These are phyloP conservation scores for Fundulus diaphanus DNA, from an alignment of 2,797 vertebrate species.

Conservation along the genomic window DNA sequence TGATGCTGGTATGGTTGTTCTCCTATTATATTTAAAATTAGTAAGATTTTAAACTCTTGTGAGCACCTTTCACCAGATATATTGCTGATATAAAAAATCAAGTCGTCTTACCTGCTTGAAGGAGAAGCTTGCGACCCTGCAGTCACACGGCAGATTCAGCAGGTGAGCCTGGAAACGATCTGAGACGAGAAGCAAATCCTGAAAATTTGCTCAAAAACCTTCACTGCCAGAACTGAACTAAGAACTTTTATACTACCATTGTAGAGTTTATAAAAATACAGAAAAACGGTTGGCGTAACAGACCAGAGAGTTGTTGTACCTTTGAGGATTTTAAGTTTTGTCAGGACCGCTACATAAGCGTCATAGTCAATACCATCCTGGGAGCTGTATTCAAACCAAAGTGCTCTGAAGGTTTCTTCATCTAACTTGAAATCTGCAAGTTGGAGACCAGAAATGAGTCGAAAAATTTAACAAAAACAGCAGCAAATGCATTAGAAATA, in stretches of 20 bases:
- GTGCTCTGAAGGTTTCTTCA: constrained; percentile 47
- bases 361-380: constrained; percentile 59
- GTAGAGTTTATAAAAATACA: not conserved
- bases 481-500: not conserved
- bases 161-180: constrained; percentile 61
- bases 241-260: no score
- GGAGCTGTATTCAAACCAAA: constrained; percentile 58
- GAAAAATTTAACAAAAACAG: not conserved
- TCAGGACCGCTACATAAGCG: constrained; percentile 57
- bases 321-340: constrained; percentile 69
- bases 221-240: not conserved
- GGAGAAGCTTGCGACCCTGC: constrained; percentile 67
- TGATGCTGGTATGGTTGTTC: not conserved
- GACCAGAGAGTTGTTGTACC: not conserved
- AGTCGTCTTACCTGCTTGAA: constrained; percentile 56
- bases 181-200: constrained; percentile 19
- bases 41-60: not conserved
- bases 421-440: constrained; percentile 53
- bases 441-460: not conserved
- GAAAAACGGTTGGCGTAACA: not conserved
- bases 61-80: not conserved
- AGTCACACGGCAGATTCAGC: constrained; percentile 63
- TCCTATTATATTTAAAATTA: not conserved
- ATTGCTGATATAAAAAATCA: not conserved
- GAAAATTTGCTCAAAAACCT: not conserved